Percentiles rank a stretch among this genome's conserved stretches.
phyloP scores from a whole-genome alignment of 2,797 vertebrate genomes.

The Mormyrops attenuatus region DNA sequence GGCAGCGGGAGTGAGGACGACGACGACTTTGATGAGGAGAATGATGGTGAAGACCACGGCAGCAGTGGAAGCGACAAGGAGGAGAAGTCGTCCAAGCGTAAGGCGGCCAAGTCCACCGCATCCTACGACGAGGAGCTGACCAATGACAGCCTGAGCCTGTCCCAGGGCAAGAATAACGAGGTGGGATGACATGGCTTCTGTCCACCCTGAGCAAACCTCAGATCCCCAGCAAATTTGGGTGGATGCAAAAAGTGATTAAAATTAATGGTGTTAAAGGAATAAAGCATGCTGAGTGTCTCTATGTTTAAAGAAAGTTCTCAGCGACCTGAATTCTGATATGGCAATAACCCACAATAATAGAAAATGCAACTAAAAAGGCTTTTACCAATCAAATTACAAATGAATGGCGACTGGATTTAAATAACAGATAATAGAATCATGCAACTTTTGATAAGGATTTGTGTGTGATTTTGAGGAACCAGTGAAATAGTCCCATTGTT shows the following conservation, averaged over 20 bases:
- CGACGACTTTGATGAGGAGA: conserved; percentile 26
- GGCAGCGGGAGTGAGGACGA: conserved; percentile 41
- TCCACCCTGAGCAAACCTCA: background rate
- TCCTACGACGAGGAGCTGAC: conserved; percentile 92
- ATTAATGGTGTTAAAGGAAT: background rate
- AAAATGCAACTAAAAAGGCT: background rate
- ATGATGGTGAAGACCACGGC: conserved; percentile 50
- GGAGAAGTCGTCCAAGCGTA: conserved; percentile 79
- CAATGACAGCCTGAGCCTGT: conserved; percentile 92
- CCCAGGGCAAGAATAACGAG: conserved; percentile 93
- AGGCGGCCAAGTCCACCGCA: conserved; percentile 73
- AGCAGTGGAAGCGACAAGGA: conserved; percentile 82
- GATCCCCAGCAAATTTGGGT: background rate
- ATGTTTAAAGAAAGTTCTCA: background rate
- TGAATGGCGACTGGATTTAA: background rate
- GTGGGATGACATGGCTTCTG: conserved; percentile 52
- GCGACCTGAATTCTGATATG: conserved; percentile 35
- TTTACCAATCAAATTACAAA: conserved; percentile 40
- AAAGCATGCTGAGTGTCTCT: background rate
- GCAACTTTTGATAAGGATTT: background rate
- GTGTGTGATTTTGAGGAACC: background rate
- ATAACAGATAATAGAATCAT: background rate
- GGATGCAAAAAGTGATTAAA: background rate
- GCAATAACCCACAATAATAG: background rate
- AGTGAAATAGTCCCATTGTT: background rate